Evolutionary conservation across 2,113 vertebrate species (phyloP), one percentile per base, ranked within the genome.

Genomic region (Ranitomeya variabilis): DNA sequence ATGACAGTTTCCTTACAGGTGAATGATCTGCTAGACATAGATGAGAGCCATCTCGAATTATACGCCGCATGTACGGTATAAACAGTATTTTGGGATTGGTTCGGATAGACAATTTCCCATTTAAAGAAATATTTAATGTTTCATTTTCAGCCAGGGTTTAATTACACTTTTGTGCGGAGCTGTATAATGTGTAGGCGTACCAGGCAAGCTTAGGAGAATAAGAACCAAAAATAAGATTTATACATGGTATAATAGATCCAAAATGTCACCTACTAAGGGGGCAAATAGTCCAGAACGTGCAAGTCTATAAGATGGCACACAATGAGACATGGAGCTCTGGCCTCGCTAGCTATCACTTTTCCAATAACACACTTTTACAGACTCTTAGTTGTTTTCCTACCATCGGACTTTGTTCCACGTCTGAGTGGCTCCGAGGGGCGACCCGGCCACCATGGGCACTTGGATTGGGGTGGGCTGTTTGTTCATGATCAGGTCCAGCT

Each of bases 331-430:
- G 16, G 10, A 9, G 21, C 74, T 77, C 13, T 2, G 12, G 54
- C 14, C 69, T 37, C 18, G 37, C 37, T 45, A 45, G 37, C 37
- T 3, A 45, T 3, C 3, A 45, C 37, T 45, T 45, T 4, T 45
- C 37, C 3, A 14, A 81, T 45, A 80, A 21, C 26, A 59, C n/a
- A 23, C 1, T 10, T 51, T 1, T 0, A 37, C 26, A n/a, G 8
- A 11, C 26, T 11, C 15, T 81, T 18, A 3, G 18, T 13, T 19
- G 57, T 21, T 64, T 19, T 67, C 96, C 96, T 94, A 99, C 98
- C 98, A 99, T 93, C 98, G 94, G 1, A 99, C 97, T 97, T 99
- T 99, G 94, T 99, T 99, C 96, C 98, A 99, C 0, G 98, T 99
- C 94, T 99, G 98, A 0, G 98, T 99, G 73, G 98, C 98, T 0